A percentile compares a stretch with the other conserved stretches of the same genome.
phyloP scores from a whole-genome alignment of 2,113 vertebrate genomes.

The Narcine bancroftii region DNA sequence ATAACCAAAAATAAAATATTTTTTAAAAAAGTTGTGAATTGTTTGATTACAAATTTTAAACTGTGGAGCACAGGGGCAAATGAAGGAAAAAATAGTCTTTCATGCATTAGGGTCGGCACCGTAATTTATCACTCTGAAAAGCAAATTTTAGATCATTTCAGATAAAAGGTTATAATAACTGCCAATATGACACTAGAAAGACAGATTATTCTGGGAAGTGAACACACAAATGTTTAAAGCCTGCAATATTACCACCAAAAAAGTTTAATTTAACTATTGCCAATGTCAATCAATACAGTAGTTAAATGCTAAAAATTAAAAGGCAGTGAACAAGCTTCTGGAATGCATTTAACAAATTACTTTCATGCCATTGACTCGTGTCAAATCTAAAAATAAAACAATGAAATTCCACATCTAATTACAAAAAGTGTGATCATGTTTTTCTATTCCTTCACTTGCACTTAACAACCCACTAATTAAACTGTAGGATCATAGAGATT shows the following conservation, averaged over 20 bases:
- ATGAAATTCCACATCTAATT: not conserved
- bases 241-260: not conserved
- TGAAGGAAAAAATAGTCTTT: too few species aligned
- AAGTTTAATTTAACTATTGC: not conserved
- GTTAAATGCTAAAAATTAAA: not conserved
- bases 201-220: not conserved
- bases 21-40: too few species aligned
- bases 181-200: not conserved
- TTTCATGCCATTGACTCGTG: not conserved
- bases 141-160: not conserved
- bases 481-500: not conserved
- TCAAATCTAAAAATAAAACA: not conserved
- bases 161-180: not conserved
- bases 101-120: too few species aligned
- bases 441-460: not conserved
- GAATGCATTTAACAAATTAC: conserved; percentile 9
- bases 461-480: not conserved
- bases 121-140: too few species aligned
- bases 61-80: too few species aligned
- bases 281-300: not conserved
- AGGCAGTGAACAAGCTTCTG: not conserved
- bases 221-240: not conserved
- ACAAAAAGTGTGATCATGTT: not conserved
- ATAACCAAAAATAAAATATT: too few species aligned
- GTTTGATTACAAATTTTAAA: too few species aligned